Base-by-base conservation (phyloP, 1,140 invertebrate genomes). In the Solenopsis invicta region DNA sequence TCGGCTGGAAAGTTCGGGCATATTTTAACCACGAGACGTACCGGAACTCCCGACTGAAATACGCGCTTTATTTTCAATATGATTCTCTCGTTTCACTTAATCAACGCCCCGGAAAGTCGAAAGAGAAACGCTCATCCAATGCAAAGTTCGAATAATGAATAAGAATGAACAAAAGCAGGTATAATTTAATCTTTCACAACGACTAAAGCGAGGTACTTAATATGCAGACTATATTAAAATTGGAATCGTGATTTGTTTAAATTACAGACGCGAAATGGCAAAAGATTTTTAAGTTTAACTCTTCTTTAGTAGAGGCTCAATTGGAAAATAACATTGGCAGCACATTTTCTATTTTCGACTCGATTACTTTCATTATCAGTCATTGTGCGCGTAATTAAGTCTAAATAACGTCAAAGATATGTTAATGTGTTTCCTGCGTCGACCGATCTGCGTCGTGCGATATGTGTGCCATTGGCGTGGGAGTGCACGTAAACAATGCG, bases 41-140 rank as follows among this genome's bases (percentile, higher is more conserved):
- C 77, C 54, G 45, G 52, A 64, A 64, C 62, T 82, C 18, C 41
- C 37, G 21, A 59, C 78, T 82, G 54, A 72, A 71, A 72, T 21
- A 48, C 37, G 24, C 18, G 18, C 52, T 82, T 82, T 82, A 82
- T 82, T 82, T 82, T 82, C 78, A 59, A 81, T 72, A 81, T 81
- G 37, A 45, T 41, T 54, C 24, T 8, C 37, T 12, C 52, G 34
- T 72, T 72, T 59, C 37, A 48, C 50, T 71, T 81, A 81, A 81
- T 81, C 50, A 71, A 72, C 41, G 12, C 48, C 37, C 16, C 18
- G 52, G 37, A 81, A 59, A 59, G 21, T 16, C 18, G 24, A 8
- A 41, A 56, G 78, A 59, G 29, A 24, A 61, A 12, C 37, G 77
- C 24, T 72, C 21, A 61, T 81, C 56, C 69, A 16, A 21, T 37